Evolutionary conservation across 2,888 invertebrate genomes (phyloP).

Genomic region (Monopis laevigella): DNA sequence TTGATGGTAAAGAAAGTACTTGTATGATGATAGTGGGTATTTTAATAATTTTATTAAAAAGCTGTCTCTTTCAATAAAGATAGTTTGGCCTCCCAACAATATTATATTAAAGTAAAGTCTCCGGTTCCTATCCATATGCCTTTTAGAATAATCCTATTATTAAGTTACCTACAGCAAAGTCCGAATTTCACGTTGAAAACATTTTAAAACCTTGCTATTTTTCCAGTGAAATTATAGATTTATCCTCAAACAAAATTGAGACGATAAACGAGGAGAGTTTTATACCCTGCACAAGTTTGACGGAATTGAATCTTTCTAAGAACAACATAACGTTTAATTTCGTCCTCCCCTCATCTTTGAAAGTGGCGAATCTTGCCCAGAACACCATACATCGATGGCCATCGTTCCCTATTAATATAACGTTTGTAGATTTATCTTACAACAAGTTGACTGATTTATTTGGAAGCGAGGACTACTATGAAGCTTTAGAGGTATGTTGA

Average conservation of each 20-base stretch:
- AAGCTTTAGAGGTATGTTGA: slow-evolving; percentile 50
- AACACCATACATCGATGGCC: slow-evolving; percentile 57
- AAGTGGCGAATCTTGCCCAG: slow-evolving; percentile 45
- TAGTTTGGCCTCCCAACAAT: too few species aligned
- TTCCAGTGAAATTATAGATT: slow-evolving; percentile 50
- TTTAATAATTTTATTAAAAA: too few species aligned
- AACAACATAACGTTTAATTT: slow-evolving; percentile 55
- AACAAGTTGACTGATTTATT: slow-evolving; percentile 45
- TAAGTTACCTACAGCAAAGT: too few species aligned
- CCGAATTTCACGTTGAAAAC: too few species aligned
- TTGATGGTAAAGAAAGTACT: too few species aligned
- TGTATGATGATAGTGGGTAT: too few species aligned
- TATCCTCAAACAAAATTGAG: slow-evolving; percentile 56
- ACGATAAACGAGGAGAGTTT: slow-evolving; percentile 50
- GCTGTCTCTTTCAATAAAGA: too few species aligned
- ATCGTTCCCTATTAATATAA: slow-evolving; percentile 45
- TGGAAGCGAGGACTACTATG: slow-evolving; percentile 38
- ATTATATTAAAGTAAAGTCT: too few species aligned
- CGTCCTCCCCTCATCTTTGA: slow-evolving; percentile 41
- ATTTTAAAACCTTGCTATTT: too few species aligned
- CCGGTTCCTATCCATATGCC: too few species aligned
- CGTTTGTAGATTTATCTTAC: slow-evolving; percentile 51
- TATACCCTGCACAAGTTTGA: slow-evolving; percentile 37
- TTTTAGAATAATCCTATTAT: too few species aligned
- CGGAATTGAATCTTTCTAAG: slow-evolving; percentile 52